Evolutionary conservation across 1,140 invertebrate species (phyloP), one percentile per base, ranked within the genome.

Genomic region (Brachionus koreanus): DNA sequence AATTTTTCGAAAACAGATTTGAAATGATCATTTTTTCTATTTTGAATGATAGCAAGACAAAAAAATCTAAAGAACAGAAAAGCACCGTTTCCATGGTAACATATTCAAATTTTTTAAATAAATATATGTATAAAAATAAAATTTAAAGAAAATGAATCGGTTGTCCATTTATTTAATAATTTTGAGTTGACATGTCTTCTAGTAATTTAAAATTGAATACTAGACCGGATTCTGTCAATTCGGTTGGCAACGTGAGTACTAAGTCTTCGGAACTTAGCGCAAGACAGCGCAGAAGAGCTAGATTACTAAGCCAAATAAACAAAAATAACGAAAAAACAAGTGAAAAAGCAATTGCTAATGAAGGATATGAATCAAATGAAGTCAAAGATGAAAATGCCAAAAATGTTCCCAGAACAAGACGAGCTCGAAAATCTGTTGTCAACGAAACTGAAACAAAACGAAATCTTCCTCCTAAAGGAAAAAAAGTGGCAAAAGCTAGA

Each of bases 341-440:
- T 35, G 46, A 77, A n/a, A 23, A 49, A 9, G 19, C 35, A 5
- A 19, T 46, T 46, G 10, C 25, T 3, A 74, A 74, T 25, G 2
- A 74, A 46, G 69, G 39, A 46, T 74, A 49, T 46, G 69, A 74
- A 46, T 74, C 69, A 23, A 42, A 74, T 46, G 69, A 74, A 35
- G 13, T 10, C 0, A 46, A 74, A 46, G 39, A 25, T 46, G 43
- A 25, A 10, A 72, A 2, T 9, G 9, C 16, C 13, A 74, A 74
- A 46, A 49, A 74, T 25, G 19, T 19, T 5, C 39, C 19, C 6
- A 19, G 25, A n/a, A 23, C n/a, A 12, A 43, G 69, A 29, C 39
- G 69, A 2, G 39, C 39, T 3, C 69, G 69, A 25, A 74, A 74
- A 46, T 46, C 39, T 35, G n/a, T 46, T 46, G 25, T 19, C 7